A percentile compares a stretch with the other conserved stretches of the same genome.
Conservation (phyloP, 2,888 invertebrate genomes). For the Dasypogon diadema region DNA sequence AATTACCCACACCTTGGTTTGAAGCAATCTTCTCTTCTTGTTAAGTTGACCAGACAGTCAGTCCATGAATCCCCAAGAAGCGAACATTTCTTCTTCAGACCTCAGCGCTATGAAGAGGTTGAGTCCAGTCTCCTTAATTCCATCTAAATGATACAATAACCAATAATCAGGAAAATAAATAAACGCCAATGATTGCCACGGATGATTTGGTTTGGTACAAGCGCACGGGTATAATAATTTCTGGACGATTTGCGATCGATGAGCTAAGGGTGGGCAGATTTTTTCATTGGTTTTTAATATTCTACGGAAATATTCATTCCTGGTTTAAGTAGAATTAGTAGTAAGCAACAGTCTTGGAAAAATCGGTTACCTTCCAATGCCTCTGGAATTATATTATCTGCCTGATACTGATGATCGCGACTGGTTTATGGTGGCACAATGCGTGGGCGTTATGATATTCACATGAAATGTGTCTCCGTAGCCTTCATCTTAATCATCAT, state of each 20-base stretch:
- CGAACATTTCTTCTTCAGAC: too few species aligned
- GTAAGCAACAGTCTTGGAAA: too few species aligned
- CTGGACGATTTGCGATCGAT: too few species aligned
- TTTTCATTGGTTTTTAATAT: too few species aligned
- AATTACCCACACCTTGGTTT: conserved; percentile 4
- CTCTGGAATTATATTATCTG: too few species aligned
- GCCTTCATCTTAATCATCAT: conserved; percentile 14
- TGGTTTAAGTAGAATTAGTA: too few species aligned
- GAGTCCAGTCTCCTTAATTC: conserved; percentile 10
- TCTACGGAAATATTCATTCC: too few species aligned
- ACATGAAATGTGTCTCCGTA: neutral
- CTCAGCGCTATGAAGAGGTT: too few species aligned
- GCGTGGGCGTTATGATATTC: conserved; percentile 3
- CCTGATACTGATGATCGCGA: neutral
- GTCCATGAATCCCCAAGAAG: neutral
- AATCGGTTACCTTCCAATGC: too few species aligned
- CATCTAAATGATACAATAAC: conserved; percentile 15
- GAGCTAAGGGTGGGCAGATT: too few species aligned
- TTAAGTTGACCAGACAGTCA: neutral
- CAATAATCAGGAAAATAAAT: conserved; percentile 21
- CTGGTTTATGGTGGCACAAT: neutral
- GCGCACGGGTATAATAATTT: neutral
- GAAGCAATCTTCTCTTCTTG: neutral
- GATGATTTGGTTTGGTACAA: neutral
- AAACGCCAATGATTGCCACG: conserved; percentile 13